phyloP scores from a whole-genome alignment of 2,797 vertebrate species.

The Enteromius thamalakanensis region DNA sequence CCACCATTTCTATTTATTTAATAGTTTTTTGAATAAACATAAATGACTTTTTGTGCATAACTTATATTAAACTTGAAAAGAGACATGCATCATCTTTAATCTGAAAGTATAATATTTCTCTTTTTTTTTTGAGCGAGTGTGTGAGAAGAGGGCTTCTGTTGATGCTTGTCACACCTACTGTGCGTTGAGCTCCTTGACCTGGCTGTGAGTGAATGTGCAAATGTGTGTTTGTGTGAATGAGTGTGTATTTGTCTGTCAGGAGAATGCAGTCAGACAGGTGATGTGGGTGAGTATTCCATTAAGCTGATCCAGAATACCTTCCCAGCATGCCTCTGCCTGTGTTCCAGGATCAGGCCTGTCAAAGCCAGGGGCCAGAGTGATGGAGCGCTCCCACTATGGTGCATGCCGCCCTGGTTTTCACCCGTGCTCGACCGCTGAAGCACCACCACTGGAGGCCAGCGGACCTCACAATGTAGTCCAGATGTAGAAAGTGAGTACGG shows the following conservation, averaged over 20 bases:
- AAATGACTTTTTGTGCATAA: neutral
- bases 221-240: constrained; percentile 44
- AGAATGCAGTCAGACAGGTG: constrained; percentile 78
- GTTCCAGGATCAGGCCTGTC: constrained; percentile 76
- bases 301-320: constrained; percentile 78
- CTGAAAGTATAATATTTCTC: neutral
- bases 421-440: constrained; percentile 74
- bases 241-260: constrained; percentile 73
- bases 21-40: neutral
- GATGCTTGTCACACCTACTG: constrained; percentile 42
- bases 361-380: constrained; percentile 78
- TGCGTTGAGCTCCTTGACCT: constrained; percentile 31
- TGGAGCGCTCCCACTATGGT: constrained; percentile 80
- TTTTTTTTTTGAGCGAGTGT: neutral
- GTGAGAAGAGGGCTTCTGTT: constrained; percentile 36
- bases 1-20: neutral
- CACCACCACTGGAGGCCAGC: constrained; percentile 70
- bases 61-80: neutral
- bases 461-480: constrained; percentile 76
- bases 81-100: neutral
- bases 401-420: constrained; percentile 76
- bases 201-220: constrained; percentile 30
- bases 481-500: constrained; percentile 71
- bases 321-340: constrained; percentile 76
- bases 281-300: constrained; percentile 81